Base-by-base conservation (phyloP, 2,113 vertebrate genomes). In the Girardinichthys multiradiatus region DNA sequence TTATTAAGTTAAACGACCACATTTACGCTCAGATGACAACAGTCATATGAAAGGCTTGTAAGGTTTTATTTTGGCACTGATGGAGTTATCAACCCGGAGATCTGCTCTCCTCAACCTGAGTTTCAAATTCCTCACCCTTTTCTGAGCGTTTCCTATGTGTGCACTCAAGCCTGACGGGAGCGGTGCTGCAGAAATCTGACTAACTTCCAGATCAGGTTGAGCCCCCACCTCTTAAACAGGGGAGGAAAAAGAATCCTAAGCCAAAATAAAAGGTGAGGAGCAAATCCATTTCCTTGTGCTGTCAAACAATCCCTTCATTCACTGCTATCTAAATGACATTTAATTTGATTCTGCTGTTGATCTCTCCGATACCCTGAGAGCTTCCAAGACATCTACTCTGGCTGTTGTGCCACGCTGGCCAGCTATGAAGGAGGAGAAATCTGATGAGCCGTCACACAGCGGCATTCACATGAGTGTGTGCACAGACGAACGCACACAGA, bases 301-400 rank as follows among this genome's bases (percentile, higher is more conserved):
- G 90, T 92, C 90, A 93, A 93, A 95, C 94, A 95, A 94, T 93
- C 87, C 91, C 77, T 89, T 91, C 93, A 92, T 95, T 95, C 93
- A 94, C 82, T 83, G 85, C 90, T 70, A 90, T 92, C 92, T 91
- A 94, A 93, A 94, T 93, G 93, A 93, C 93, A 94, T 94, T 94
- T 94, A 91, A 94, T 93, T 94, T 93, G 93, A 94, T 91, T 93
- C 93, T 94, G 87, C 90, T 85, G 91, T 89, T 94, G 93, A 93
- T 94, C 91, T 92, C 82, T 82, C 85, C 14, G 88, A 94, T 93
- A 94, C 91, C 89, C 90, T 87, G 79, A 92, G 86, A 82, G 90
- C 86, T 91, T 94, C 92, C 89, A 93, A 93, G 91, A 93, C 90
- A 90, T 92, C 92, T 82, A 93, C 90, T 89, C 89, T 80, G 74